Percentiles rank a stretch among this genome's conserved stretches.
These are phyloP conservation scores for Epicauta chinensis DNA, from an alignment of 1,140 invertebrate genomes.

Conservation along the genomic window DNA sequence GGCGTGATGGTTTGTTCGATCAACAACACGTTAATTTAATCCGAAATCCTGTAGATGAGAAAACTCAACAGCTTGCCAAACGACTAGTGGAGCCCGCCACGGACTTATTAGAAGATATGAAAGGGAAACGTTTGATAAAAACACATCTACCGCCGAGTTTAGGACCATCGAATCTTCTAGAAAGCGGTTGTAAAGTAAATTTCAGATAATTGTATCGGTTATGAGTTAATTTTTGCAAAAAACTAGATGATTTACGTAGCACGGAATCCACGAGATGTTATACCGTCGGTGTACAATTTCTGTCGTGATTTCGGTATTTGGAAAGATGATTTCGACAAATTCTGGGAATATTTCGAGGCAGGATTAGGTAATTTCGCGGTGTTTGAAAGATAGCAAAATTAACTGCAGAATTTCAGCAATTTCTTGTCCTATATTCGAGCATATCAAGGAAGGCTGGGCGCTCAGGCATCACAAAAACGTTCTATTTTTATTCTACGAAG, in stretches of 20 bases:
- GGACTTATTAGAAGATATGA: not conserved
- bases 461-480: conserved; percentile 57
- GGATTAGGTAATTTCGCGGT: not conserved
- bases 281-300: no score
- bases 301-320: no score
- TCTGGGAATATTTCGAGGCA: no score
- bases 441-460: conserved; percentile 65
- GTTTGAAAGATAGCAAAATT: not conserved
- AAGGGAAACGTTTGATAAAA: conserved; percentile 50
- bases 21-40: not conserved
- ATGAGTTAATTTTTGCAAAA: conserved; percentile 29
- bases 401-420: not conserved
- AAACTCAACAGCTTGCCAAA: not conserved
- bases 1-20: not conserved
- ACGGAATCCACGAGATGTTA: conserved; percentile 71
- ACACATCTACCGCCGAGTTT: conserved; percentile 63
- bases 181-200: conserved; percentile 52
- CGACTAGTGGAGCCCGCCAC: not conserved
- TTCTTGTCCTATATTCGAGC: conserved; percentile 55
- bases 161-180: conserved; percentile 56
- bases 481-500: conserved; percentile 72
- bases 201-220: not conserved
- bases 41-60: not conserved
- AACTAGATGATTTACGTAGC: conserved; percentile 64
- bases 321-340: no score